Base-by-base conservation (phyloP, 2,888 invertebrate species). In the Nycteola revayana region DNA sequence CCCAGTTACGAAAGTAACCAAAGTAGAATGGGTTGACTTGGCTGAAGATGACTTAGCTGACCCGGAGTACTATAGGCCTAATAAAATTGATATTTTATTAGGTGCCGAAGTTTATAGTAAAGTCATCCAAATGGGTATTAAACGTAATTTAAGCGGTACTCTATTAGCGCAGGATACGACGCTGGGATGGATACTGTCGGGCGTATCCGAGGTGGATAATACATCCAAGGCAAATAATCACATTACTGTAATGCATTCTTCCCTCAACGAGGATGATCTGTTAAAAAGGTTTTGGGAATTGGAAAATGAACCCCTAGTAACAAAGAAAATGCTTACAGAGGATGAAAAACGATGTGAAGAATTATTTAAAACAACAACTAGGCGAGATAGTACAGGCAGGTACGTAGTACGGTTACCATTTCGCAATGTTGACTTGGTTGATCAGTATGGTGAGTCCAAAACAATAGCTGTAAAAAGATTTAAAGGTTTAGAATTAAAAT, bases 231-330 rank as follows among this genome's bases (percentile, higher is more conserved):
- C 27, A 7, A 10, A 28, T 10, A 25, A 35, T n/a, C n/a, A 14
- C 0, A 14, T 29, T 3, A 14, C 25, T 5, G 9, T 20, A 3
- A 35, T 35, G 28, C 35, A 35, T 22, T 8, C 35, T 21, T 25
- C 14, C 1, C 2, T 24, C 3, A 24, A 36, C n/a, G 27, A 27
- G 9, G 24, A 27, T 24, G 23, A 36, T n/a, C 28, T 29, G 25
- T 8, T 31, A 1, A 36, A 28, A 9, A 7, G 14, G n/a, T 31
- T 36, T 3, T 31, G 36, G 31, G 36, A 36, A 23, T 10, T 36
- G 1, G 28, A 36, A 7, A 7, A 14, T 1, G 36, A 36, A 4
- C 26, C 30, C 1, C 14, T 4, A 1, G 14, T 23, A 10, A 7
- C 1, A 1, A 36, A 31, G 11, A 27, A 9, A 3, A 6, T 21